Percentiles rank a stretch among this genome's conserved stretches.
phyloP scores from a whole-genome alignment of 2,888 invertebrate genomes.

The Latrodectus hesperus region DNA sequence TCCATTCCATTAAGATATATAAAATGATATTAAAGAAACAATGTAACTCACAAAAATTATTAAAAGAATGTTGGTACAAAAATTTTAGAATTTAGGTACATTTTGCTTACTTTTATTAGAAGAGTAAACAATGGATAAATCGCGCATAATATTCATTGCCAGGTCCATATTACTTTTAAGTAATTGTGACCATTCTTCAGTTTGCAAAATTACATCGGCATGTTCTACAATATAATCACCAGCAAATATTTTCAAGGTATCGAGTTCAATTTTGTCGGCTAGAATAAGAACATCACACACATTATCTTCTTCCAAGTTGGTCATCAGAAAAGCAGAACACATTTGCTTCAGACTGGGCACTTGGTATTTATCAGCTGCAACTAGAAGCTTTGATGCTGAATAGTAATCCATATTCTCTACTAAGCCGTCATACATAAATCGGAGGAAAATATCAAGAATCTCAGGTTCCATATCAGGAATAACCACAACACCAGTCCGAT shows the following conservation, averaged over 20 bases:
- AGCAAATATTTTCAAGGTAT: neutral
- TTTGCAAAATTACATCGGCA: neutral
- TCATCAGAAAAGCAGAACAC: neutral
- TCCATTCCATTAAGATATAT: too few species aligned
- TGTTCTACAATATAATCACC: neutral
- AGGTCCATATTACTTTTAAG: neutral
- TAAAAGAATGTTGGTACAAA: too few species aligned
- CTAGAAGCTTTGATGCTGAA: neutral
- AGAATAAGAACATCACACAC: neutral
- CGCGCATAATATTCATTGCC: neutral
- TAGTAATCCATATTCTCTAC: neutral
- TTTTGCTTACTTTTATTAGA: too few species aligned
- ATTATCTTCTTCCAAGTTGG: neutral
- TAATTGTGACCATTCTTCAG: neutral
- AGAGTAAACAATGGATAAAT: neutral
- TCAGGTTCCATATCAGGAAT: neutral
- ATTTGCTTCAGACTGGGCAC: neutral
- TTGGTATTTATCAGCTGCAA: conserved; percentile 10
- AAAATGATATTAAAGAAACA: too few species aligned
- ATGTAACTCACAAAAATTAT: too few species aligned
- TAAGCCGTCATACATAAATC: neutral
- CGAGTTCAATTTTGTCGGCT: neutral
- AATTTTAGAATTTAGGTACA: too few species aligned
- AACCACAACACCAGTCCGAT: neutral
- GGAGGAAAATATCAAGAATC: neutral